Percentiles rank a stretch among this genome's conserved stretches.
Conservation (phyloP, 2,888 invertebrate genomes). For the Phytoseiulus persimilis region DNA sequence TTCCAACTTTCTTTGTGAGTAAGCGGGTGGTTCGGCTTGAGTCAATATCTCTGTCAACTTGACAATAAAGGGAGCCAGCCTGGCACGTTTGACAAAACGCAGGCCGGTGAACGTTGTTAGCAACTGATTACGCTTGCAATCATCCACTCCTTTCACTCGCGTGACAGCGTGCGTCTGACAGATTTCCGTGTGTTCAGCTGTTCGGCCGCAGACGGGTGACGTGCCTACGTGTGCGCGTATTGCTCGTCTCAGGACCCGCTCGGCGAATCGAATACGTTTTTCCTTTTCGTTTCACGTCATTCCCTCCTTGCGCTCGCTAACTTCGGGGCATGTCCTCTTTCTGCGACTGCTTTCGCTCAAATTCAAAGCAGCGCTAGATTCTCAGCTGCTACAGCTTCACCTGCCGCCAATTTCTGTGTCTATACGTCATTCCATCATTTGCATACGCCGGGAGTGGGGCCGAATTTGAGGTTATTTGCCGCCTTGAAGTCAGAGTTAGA, state of each 20-base stretch:
- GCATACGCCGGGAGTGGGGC: background rate
- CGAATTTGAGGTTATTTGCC: background rate
- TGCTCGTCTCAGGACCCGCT: background rate
- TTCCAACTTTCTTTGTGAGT: background rate
- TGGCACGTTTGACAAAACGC: background rate
- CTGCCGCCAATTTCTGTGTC: background rate
- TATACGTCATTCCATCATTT: background rate
- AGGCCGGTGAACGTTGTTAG: background rate
- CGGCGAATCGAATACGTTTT: background rate
- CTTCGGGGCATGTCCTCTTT: background rate
- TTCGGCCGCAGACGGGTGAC: background rate
- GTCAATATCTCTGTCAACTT: background rate
- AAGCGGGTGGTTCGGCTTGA: background rate
- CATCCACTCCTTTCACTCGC: background rate
- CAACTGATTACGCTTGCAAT: background rate
- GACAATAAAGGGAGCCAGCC: background rate
- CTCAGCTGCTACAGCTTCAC: background rate
- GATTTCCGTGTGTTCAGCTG: background rate
- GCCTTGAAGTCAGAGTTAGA: background rate
- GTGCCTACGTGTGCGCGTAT: background rate
- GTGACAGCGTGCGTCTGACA: slow-evolving; percentile 5
- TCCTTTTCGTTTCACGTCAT: background rate
- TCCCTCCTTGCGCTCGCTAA: background rate
- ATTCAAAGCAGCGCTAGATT: background rate
- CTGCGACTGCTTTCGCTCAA: background rate